Percentiles rank a stretch among this genome's conserved stretches.
Evolutionary conservation across 2,797 vertebrate species (phyloP).

Genomic region (Xiphophorus birchmanni): DNA sequence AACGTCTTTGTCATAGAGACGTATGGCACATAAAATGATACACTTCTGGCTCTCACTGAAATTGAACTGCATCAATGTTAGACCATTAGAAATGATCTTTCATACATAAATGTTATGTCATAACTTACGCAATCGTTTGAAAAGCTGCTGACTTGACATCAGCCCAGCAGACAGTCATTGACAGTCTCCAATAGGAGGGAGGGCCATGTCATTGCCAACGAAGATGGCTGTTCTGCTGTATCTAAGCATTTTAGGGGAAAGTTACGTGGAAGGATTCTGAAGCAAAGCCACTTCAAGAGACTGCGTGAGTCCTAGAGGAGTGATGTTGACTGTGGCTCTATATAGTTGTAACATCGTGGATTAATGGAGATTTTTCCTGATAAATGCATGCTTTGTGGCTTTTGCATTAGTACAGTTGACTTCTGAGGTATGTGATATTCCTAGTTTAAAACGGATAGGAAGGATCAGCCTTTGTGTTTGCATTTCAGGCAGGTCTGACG

Average conservation of each 20-base stretch:
- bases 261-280: neutral
- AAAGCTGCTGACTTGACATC: neutral
- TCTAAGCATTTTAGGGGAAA: neutral
- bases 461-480: neutral
- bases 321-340: neutral
- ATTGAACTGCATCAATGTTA: neutral
- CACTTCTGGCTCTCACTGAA: neutral
- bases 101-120: neutral
- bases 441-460: too few species aligned
- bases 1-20: neutral
- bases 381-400: neutral
- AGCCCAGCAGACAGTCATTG: neutral
- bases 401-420: too few species aligned
- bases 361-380: neutral
- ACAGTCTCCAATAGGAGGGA: neutral
- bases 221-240: neutral
- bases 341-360: neutral
- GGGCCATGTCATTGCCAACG: neutral
- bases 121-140: neutral
- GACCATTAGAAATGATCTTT: neutral
- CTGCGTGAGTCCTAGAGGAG: neutral
- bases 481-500: conserved; percentile 91
- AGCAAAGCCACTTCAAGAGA: neutral
- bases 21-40: neutral
- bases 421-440: too few species aligned